Evolutionary conservation across 2,797 vertebrate genomes (phyloP).

Genomic region (Brachyalestes nurse): DNA sequence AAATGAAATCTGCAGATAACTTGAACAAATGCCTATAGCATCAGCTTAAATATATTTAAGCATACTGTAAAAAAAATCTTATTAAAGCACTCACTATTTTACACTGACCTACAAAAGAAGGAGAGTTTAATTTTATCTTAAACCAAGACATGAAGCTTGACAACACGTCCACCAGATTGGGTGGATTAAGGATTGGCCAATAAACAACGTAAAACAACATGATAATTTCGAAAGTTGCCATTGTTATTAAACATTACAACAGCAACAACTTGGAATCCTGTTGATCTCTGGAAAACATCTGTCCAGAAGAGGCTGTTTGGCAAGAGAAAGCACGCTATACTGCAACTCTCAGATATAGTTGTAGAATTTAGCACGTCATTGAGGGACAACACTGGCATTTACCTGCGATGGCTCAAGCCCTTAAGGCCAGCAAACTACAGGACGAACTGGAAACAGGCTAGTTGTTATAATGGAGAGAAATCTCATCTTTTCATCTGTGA

Average conservation of each 20-base stretch:
- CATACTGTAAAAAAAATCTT: no score
- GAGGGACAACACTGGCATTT: slow-evolving; percentile 69
- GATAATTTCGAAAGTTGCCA: background rate
- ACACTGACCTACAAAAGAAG: background rate
- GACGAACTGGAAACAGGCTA: slow-evolving; percentile 46
- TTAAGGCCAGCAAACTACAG: slow-evolving; percentile 41
- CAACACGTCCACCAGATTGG: background rate
- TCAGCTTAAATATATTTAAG: background rate
- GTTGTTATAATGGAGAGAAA: slow-evolving; percentile 48
- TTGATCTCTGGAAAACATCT: slow-evolving; percentile 18
- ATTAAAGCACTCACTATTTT: no score
- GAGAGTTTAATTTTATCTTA: background rate
- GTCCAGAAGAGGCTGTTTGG: slow-evolving; percentile 3
- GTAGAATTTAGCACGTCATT: slow-evolving; percentile 72
- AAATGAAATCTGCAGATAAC: background rate
- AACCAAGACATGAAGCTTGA: no score
- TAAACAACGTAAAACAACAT: background rate
- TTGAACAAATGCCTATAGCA: background rate
- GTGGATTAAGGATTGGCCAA: background rate
- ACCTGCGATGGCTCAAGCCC: slow-evolving; percentile 49
- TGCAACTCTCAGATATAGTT: slow-evolving; percentile 50
- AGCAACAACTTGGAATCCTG: background rate
- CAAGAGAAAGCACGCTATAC: slow-evolving; percentile 4
- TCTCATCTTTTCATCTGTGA: slow-evolving; percentile 52
- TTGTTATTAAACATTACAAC: slow-evolving; percentile 5